A percentile compares a stretch with the other conserved stretches of the same genome.
These are phyloP conservation scores for Champsocephalus gunnari DNA, from an alignment of 2,797 vertebrate species.

Conservation along the genomic window DNA sequence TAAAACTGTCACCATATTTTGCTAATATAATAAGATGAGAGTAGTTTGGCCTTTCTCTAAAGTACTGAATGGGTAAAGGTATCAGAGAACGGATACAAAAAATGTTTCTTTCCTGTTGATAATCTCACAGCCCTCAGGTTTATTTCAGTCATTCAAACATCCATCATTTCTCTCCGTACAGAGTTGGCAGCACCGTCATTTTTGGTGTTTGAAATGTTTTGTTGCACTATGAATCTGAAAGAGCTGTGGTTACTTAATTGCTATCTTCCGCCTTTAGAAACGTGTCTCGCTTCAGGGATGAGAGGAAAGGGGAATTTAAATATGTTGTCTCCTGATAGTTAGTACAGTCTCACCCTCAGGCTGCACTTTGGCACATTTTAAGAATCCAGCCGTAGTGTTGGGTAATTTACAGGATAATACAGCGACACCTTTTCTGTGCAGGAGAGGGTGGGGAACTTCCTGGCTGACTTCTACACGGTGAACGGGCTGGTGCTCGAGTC, in stretches of 20 bases:
- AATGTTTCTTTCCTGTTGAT: not conserved
- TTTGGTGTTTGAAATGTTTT: not conserved
- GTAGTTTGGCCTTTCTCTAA: not conserved
- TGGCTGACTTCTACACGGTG: constrained; percentile 95
- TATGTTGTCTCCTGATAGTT: not conserved
- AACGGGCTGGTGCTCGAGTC: constrained; percentile 95
- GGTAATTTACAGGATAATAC: not conserved
- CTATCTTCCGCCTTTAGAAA: not conserved
- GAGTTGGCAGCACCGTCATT: not conserved
- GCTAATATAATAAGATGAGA: not conserved
- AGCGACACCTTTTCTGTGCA: constrained; percentile 49
- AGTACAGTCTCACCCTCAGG: not conserved
- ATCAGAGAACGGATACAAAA: not conserved
- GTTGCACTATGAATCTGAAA: not conserved
- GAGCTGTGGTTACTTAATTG: not conserved
- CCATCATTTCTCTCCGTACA: not conserved
- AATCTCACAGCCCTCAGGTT: not conserved
- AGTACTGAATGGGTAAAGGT: not conserved
- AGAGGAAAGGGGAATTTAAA: not conserved
- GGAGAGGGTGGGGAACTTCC: constrained; percentile 95
- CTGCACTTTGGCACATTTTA: constrained; percentile 9
- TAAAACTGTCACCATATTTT: not conserved
- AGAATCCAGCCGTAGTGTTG: not conserved
- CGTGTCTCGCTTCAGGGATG: not conserved
- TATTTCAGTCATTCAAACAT: not conserved